phyloP scores from a whole-genome alignment of 2,888 invertebrate genomes.

The Melipona bicolor region DNA sequence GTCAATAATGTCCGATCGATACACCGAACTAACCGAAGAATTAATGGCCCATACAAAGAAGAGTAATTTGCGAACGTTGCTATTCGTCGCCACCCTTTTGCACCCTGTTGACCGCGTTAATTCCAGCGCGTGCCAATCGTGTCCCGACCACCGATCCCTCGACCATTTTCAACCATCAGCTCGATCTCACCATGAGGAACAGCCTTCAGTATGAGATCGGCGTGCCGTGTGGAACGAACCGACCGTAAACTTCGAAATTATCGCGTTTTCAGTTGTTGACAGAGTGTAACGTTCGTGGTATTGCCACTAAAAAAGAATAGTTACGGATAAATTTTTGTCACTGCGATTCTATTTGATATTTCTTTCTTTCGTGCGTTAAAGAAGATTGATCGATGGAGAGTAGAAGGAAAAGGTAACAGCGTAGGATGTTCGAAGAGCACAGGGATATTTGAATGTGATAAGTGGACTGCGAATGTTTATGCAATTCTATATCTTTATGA shows the following conservation, averaged over 20 bases:
- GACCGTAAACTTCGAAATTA: slow-evolving; percentile 1
- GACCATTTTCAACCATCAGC: slow-evolving; percentile 32
- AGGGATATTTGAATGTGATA: neutral
- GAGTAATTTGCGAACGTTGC: slow-evolving; percentile 6
- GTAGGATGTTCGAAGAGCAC: no score
- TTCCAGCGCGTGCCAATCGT: slow-evolving; percentile 45
- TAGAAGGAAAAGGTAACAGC: no score
- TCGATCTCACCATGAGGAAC: slow-evolving; percentile 17
- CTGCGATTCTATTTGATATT: neutral
- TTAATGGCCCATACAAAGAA: slow-evolving; percentile 15
- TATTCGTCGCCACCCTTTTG: slow-evolving; percentile 22
- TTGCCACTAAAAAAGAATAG: neutral
- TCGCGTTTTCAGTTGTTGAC: neutral
- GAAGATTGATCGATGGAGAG: neutral
- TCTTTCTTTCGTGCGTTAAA: neutral
- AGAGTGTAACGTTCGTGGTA: neutral
- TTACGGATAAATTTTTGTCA: no score
- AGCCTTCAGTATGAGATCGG: slow-evolving; percentile 46
- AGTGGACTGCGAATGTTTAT: no score
- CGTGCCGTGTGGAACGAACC: slow-evolving; percentile 36
- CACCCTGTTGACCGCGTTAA: slow-evolving; percentile 45
- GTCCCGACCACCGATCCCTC: slow-evolving; percentile 42
- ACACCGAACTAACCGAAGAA: slow-evolving; percentile 30
- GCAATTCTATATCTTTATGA: no score
- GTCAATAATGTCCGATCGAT: slow-evolving; percentile 24